phyloP scores from a whole-genome alignment of 2,888 invertebrate genomes.

The Pterostichus madidus region DNA sequence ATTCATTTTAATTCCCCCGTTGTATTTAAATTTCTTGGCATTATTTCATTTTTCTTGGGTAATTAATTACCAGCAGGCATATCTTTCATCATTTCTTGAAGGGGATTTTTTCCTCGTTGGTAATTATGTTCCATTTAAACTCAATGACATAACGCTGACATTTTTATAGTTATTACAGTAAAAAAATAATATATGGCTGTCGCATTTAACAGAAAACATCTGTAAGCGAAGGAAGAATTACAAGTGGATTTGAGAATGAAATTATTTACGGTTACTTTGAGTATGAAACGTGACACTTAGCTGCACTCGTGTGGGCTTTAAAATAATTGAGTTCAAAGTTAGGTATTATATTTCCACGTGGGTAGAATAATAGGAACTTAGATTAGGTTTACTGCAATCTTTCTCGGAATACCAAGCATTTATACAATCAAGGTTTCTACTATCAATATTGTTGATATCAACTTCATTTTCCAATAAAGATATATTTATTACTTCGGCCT shows the following conservation, averaged over 20 bases:
- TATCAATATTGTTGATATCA: too few relatives aligned
- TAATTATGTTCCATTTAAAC: constrained; percentile 27
- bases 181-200: constrained; percentile 22
- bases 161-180: constrained; percentile 17
- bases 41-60: background rate
- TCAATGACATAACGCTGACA: constrained; percentile 9
- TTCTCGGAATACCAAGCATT: too few relatives aligned
- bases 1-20: too few relatives aligned
- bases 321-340: constrained; percentile 20
- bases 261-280: constrained; percentile 1
- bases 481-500: too few relatives aligned
- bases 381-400: too few relatives aligned
- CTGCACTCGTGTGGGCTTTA: constrained; percentile 12
- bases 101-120: background rate
- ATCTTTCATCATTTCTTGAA: constrained; percentile 14
- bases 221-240: constrained; percentile 15
- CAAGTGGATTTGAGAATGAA: constrained; percentile 21
- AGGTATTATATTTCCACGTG: constrained; percentile 6
- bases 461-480: too few relatives aligned
- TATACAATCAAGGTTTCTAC: too few relatives aligned
- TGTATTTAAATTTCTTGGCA: constrained; percentile 3
- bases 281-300: constrained; percentile 16
- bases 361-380: background rate
- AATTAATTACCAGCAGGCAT: constrained; percentile 9
- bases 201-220: constrained; percentile 2